Evolutionary conservation across 2,797 vertebrate genomes (phyloP).

Genomic region (Lagocephalus sceleratus): DNA sequence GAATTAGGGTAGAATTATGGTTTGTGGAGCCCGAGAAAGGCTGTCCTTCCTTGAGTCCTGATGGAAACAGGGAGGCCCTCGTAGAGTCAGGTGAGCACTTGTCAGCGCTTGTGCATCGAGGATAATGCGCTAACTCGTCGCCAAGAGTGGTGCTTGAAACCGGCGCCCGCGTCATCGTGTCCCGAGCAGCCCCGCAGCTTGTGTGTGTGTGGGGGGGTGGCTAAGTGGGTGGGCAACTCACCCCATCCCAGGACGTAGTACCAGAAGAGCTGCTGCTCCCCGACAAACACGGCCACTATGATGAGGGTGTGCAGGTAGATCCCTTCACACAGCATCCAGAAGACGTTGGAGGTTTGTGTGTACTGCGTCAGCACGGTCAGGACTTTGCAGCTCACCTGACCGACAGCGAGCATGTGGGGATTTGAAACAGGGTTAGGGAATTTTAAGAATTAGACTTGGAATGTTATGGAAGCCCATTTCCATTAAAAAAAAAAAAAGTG

Average conservation of each 20-base stretch:
- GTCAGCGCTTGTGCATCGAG: no score
- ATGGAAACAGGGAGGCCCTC: neutral
- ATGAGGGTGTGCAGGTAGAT: conserved; percentile 85
- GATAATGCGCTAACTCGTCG: neutral
- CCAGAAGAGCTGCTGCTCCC: conserved; percentile 80
- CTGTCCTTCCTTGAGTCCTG: neutral
- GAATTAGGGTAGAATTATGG: conserved; percentile 2
- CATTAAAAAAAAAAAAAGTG: neutral
- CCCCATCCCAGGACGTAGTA: conserved; percentile 83
- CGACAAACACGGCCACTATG: conserved; percentile 81
- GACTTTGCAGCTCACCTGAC: conserved; percentile 77
- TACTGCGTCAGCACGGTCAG: conserved; percentile 72
- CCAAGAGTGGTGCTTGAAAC: neutral
- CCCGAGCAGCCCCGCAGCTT: no score
- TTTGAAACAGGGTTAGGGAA: neutral
- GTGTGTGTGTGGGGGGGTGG: no score
- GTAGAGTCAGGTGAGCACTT: neutral
- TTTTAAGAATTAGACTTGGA: neutral
- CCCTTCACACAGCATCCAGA: conserved; percentile 85
- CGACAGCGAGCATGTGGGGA: neutral
- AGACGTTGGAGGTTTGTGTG: conserved; percentile 70
- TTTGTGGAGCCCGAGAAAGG: conserved; percentile 7
- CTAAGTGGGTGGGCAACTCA: conserved; percentile 54
- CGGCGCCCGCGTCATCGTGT: no score
- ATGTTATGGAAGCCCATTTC: no score